Evolutionary conservation across 2,113 vertebrate genomes (phyloP).

Genomic region (Anolis sagrei): DNA sequence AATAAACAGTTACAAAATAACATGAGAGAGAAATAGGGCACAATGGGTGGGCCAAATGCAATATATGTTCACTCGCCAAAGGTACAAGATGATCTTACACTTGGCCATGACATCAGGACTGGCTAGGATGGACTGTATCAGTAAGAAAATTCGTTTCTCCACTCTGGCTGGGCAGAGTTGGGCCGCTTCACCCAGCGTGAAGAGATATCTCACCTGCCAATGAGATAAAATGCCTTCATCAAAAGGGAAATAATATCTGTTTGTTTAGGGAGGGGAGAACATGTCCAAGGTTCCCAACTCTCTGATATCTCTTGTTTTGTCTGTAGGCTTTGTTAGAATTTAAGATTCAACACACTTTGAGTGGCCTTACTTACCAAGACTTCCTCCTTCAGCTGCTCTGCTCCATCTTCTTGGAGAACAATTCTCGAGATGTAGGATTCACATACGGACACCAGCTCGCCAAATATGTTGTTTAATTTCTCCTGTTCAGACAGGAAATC

Average conservation of each 20-base stretch:
- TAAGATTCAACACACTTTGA: too few relatives aligned
- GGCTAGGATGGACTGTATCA: conserved; percentile 91
- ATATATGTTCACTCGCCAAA: too few relatives aligned
- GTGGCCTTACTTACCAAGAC: conserved; percentile 80
- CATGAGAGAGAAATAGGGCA: too few relatives aligned
- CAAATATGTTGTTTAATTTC: conserved; percentile 81
- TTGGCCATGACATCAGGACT: conserved; percentile 65
- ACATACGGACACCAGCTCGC: conserved; percentile 85
- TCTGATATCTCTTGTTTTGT: too few relatives aligned
- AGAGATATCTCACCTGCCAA: conserved; percentile 88
- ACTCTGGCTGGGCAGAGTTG: conserved; percentile 89
- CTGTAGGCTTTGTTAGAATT: not conserved
- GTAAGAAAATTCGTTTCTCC: conserved; percentile 82
- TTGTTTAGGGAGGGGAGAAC: conserved; percentile 22
- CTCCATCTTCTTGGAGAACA: conserved; percentile 81
- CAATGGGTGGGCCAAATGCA: too few relatives aligned
- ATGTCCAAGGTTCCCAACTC: not conserved
- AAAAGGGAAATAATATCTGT: conserved; percentile 1
- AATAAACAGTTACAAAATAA: too few relatives aligned
- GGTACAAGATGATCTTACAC: conserved; percentile 67
- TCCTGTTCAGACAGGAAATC: conserved; percentile 64
- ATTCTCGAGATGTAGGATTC: conserved; percentile 81
- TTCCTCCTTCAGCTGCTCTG: conserved; percentile 81
- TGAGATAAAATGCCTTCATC: conserved; percentile 33
- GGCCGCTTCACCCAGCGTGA: conserved; percentile 87